Base-by-base conservation (phyloP, 2,888 invertebrate genomes). In the Drosophila barbarae region DNA sequence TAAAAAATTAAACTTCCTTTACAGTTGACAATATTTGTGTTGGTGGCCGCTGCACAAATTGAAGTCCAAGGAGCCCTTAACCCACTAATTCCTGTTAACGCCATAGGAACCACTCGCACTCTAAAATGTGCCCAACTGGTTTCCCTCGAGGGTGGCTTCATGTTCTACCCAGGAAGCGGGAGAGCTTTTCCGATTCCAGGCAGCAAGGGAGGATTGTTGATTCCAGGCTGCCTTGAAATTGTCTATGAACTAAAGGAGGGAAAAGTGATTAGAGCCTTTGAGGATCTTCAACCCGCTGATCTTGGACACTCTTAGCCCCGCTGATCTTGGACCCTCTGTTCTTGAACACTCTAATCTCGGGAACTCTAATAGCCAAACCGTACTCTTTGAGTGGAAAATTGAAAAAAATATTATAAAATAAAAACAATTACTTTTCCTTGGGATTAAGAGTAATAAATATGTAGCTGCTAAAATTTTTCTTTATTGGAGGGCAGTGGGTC, bases 401-500 rank as follows among this genome's bases (percentile, higher is more conserved):
- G 18, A 18, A 18, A 18, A 18, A 18, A 26, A 5, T 7, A 26
- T 1, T 26, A 26, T 7, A 26, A 26, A 26, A 26, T 26, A 15
- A 36, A 35, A 18, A 38, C 0, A 38, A 5, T 10, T 15, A 9
- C 1, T 6, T 8, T 13, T 18, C 18, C 18, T 18, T 18, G 18
- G 18, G 18, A 18, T 18, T 18, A 18, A 26, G 12, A 32, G 3
- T 28, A n/a, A 5, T 18, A 30, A 9, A 41, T n/a, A 21, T 12
- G 9, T 10, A 30, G 21, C 13, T 12, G 15, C 4, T 12, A 12
- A 18, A 21, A 15, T 18, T 35, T 8, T n/a, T 26, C n/a, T 5
- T 41, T n/a, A 10, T 34, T 10, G 4, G 21, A 7, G 59, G 28
- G 32, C 3, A 34, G 18, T 7, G 58, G 42, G 9, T 66, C 51